A percentile compares a stretch with the other conserved stretches of the same genome.
phyloP scores from a whole-genome alignment of 1,140 invertebrate genomes.

The Antheraea mylitta region DNA sequence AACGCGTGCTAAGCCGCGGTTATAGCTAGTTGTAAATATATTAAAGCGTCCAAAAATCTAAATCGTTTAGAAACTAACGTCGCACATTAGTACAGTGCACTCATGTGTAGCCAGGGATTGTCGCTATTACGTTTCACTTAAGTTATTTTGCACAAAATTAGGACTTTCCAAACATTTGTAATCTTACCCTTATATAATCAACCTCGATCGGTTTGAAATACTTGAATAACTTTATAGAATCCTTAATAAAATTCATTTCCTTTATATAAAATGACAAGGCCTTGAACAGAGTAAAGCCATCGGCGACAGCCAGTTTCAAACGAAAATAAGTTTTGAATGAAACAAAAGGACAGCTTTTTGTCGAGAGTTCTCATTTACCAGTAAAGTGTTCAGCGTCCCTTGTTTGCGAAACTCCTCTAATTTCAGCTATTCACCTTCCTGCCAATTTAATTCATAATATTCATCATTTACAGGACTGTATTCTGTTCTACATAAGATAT shows the following conservation, averaged over 20 bases:
- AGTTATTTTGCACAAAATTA: too few species aligned
- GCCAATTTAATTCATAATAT: conserved; percentile 8
- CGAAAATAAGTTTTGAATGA: neutral
- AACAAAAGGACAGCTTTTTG: conserved; percentile 2
- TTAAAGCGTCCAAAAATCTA: too few species aligned
- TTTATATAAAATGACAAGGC: neutral
- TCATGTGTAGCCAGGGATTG: too few species aligned
- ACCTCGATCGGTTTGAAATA: neutral
- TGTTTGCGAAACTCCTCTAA: conserved; percentile 11
- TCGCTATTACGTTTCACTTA: too few species aligned
- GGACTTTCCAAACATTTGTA: too few species aligned
- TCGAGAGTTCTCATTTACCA: conserved; percentile 4
- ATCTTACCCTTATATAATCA: too few species aligned
- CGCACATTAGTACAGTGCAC: too few species aligned
- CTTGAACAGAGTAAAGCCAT: neutral
- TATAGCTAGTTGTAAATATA: too few species aligned
- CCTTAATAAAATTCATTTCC: neutral
- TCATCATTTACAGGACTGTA: neutral
- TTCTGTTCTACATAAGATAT: neutral
- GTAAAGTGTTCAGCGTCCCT: conserved; percentile 4
- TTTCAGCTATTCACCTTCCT: conserved; percentile 15
- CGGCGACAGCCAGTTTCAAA: neutral
- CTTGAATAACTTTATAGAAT: neutral
- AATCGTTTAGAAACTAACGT: too few species aligned
- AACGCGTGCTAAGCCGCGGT: too few species aligned